Conservation (phyloP, 2,888 invertebrate genomes). For the Habroteleia sp. region DNA sequence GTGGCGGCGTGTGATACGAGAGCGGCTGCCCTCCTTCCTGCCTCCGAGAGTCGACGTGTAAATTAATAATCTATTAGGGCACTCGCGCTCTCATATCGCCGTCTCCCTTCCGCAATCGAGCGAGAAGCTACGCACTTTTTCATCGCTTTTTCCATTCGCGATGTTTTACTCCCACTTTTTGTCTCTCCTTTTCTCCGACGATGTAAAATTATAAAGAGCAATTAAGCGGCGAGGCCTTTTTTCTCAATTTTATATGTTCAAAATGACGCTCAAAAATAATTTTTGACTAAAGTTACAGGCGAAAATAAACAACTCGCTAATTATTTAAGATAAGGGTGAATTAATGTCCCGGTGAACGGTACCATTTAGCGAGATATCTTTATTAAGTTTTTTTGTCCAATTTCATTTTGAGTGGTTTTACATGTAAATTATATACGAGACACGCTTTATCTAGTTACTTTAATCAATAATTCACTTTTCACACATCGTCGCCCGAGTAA, state of each 20-base stretch:
- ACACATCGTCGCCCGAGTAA: conserved; percentile 30
- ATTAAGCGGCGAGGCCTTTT: too few relatives aligned
- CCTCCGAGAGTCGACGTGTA: conserved; percentile 71
- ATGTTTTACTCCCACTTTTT: neutral
- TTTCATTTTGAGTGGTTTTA: conserved; percentile 8
- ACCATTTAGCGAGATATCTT: conserved; percentile 11
- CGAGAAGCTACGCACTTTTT: conserved; percentile 20
- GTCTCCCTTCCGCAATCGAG: conserved; percentile 29
- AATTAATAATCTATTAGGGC: conserved; percentile 79
- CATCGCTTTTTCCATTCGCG: conserved; percentile 8
- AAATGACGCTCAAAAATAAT: too few relatives aligned
- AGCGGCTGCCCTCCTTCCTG: conserved; percentile 67
- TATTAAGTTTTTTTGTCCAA: conserved; percentile 6
- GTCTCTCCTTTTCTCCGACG: neutral
- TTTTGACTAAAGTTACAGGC: too few relatives aligned
- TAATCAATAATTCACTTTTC: conserved; percentile 38
- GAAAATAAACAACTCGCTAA: conserved; percentile 1
- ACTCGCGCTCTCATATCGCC: conserved; percentile 42
- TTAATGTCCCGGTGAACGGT: conserved; percentile 6
- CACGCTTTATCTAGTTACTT: conserved; percentile 18
- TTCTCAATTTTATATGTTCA: too few relatives aligned
- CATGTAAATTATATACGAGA: conserved; percentile 18
- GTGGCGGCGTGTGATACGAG: conserved; percentile 64
- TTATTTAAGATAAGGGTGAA: neutral
- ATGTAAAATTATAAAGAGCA: neutral